Conservation (phyloP, 2,113 vertebrate genomes). For the Erinaceus europaeus region DNA sequence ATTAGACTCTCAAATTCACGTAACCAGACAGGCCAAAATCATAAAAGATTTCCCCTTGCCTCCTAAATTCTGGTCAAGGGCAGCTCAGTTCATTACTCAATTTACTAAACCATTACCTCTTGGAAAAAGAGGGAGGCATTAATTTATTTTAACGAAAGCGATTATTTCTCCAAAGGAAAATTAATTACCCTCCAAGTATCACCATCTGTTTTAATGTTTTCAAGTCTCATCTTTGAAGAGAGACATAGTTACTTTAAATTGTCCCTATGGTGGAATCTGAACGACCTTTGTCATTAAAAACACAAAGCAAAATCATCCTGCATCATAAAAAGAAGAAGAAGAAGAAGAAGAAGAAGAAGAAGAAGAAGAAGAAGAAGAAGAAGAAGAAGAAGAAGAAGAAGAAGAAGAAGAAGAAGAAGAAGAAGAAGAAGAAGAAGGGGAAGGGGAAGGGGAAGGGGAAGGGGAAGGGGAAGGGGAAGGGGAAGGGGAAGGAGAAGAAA, state of each 20-base stretch:
- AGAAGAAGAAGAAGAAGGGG: no score
- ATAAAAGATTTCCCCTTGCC: constrained; percentile 28
- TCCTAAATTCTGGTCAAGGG: constrained; percentile 53
- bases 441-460: no score
- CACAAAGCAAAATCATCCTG: constrained; percentile 26
- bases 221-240: constrained; percentile 55
- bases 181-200: constrained; percentile 71
- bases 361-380: no score
- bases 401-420: no score
- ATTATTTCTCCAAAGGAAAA: constrained; percentile 74
- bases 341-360: no score
- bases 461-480: no score
- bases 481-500: no score
- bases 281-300: constrained; percentile 55
- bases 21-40: background rate
- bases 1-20: background rate
- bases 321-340: constrained; percentile 27
- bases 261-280: background rate
- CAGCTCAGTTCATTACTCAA: constrained; percentile 58
- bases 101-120: constrained; percentile 68
- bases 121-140: constrained; percentile 56
- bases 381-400: no score
- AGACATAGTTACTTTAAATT: constrained; percentile 59
- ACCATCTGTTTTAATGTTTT: constrained; percentile 74
- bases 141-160: constrained; percentile 71